These are phyloP conservation scores for Crotalus helleri DNA, from an alignment of 2,113 vertebrate species.

Conservation along the genomic window DNA sequence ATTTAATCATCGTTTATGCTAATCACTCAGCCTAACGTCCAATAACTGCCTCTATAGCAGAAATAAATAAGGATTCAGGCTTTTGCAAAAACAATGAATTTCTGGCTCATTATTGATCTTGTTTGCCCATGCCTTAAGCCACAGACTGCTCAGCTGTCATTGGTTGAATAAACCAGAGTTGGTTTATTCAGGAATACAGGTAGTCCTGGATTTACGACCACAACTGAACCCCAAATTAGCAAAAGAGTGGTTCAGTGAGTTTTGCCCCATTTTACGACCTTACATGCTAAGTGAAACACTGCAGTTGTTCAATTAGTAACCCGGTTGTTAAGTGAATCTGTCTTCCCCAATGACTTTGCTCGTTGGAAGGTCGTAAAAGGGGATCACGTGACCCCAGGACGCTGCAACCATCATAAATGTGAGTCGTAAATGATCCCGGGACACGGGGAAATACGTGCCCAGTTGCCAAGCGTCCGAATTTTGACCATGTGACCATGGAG, in stretches of 20 bases:
- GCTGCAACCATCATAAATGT: too few relatives aligned
- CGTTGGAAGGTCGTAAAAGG: background rate
- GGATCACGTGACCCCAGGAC: background rate
- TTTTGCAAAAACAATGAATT: too few relatives aligned
- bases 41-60: background rate
- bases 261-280: too few relatives aligned
- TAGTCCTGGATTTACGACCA: background rate
- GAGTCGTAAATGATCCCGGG: too few relatives aligned
- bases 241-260: background rate
- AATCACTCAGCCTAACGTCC: background rate
- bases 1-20: background rate
- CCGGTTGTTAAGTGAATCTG: background rate
- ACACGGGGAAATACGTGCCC: too few relatives aligned
- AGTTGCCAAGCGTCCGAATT: background rate
- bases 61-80: background rate
- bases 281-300: background rate
- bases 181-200: background rate
- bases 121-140: too few relatives aligned
- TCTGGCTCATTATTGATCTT: too few relatives aligned
- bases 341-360: background rate
- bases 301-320: background rate
- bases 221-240: background rate
- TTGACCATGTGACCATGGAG: rapidly evolving
- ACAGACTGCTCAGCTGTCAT: too few relatives aligned
- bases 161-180: too few relatives aligned